These are phyloP conservation scores for Pardosa pseudoannulata DNA, from an alignment of 2,888 invertebrate species.

Conservation along the genomic window DNA sequence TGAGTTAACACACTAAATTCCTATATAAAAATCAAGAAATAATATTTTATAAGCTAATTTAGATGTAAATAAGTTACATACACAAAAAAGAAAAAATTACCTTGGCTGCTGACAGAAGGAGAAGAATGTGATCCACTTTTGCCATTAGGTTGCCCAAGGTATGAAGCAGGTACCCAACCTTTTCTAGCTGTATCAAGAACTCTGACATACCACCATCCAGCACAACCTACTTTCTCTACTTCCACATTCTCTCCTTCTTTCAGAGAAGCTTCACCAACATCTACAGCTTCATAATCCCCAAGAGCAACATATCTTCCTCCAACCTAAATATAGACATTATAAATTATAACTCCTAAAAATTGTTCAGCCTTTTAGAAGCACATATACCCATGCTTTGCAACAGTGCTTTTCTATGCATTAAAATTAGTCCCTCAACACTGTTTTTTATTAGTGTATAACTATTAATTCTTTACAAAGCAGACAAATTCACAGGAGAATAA, in stretches of 20 bases:
- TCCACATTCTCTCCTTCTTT: constrained; percentile 93
- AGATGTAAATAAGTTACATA: too few species aligned
- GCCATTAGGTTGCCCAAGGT: constrained; percentile 83
- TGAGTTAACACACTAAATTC: too few species aligned
- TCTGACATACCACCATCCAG: constrained; percentile 77
- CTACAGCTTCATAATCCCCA: constrained; percentile 94
- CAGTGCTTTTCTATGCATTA: too few species aligned
- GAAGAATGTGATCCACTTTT: constrained; percentile 75
- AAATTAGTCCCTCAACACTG: too few species aligned
- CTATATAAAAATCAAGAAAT: too few species aligned
- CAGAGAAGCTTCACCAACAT: constrained; percentile 92
- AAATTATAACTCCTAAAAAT: too few species aligned
- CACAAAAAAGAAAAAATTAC: constrained; percentile 56
- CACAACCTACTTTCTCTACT: constrained; percentile 84
- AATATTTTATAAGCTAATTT: too few species aligned
- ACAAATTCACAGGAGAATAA: too few species aligned
- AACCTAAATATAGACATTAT: constrained; percentile 23
- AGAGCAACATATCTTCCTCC: constrained; percentile 87
- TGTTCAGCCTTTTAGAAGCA: too few species aligned
- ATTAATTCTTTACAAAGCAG: too few species aligned
- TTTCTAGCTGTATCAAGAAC: constrained; percentile 82
- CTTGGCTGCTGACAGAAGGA: constrained; percentile 76
- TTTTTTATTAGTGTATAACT: too few species aligned
- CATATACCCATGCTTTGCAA: background rate
- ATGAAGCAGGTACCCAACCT: constrained; percentile 96